Percentiles rank a stretch among this genome's conserved stretches.
phyloP scores from a whole-genome alignment of 53 echinoderm and acorn worm species.

The Temnopleurus reevesii region DNA sequence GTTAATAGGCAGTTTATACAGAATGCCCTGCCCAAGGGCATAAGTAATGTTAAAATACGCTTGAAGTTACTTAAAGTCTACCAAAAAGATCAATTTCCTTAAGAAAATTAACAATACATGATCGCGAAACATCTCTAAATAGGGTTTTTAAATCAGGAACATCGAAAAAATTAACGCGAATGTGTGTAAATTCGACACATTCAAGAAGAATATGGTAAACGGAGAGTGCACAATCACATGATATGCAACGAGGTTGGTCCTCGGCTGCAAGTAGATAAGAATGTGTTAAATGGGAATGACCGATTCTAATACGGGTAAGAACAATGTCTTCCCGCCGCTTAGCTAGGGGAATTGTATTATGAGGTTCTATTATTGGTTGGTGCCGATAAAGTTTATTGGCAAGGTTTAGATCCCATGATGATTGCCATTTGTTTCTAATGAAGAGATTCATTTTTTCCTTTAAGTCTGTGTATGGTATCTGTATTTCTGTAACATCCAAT shows the following conservation, averaged over 20 bases:
- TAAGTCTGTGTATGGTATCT: background rate
- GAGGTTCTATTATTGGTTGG: background rate
- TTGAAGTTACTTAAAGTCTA: too few species aligned
- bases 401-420: slow-evolving; percentile 10
- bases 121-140: too few species aligned
- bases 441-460: background rate
- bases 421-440: slow-evolving; percentile 33
- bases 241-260: background rate
- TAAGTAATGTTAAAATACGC: too few species aligned
- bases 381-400: slow-evolving; percentile 11
- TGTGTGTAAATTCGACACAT: too few species aligned
- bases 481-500: background rate
- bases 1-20: too few species aligned
- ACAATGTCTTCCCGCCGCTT: background rate
- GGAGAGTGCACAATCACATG: background rate
- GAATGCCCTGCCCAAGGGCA: too few species aligned
- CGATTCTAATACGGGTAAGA: background rate
- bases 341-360: background rate
- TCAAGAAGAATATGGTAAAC: too few species aligned
- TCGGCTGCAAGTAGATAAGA: slow-evolving; percentile 15
- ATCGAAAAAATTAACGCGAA: too few species aligned
- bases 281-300: slow-evolving; percentile 4
- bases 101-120: too few species aligned
- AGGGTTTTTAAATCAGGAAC: too few species aligned
- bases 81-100: too few species aligned